phyloP scores from a whole-genome alignment of 1,140 invertebrate species.

The Aphelinus certus region DNA sequence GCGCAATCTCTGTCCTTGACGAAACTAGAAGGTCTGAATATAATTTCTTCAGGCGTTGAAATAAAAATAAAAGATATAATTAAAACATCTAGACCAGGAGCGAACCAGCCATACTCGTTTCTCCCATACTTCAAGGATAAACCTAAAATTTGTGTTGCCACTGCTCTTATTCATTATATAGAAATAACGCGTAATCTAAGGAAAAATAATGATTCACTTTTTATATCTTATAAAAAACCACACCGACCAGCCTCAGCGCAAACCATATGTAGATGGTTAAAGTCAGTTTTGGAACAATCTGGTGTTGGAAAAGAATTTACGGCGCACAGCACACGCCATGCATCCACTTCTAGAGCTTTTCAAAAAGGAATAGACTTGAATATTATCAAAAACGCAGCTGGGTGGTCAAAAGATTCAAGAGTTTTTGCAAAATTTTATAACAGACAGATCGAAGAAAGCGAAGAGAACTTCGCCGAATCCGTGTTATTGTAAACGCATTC shows the following conservation, averaged over 20 bases:
- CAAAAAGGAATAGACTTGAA: slow-evolving; percentile 42
- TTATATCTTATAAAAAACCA: slow-evolving; percentile 42
- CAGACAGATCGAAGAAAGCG: slow-evolving; percentile 44
- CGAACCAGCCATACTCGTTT: neutral
- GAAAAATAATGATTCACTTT: slow-evolving; percentile 13
- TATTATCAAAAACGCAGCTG: slow-evolving; percentile 43
- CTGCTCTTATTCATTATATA: slow-evolving; percentile 9
- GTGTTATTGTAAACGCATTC: no score
- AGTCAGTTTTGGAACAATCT: slow-evolving; percentile 5
- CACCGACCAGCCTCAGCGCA: slow-evolving; percentile 37
- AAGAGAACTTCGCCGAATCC: no score
- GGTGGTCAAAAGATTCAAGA: slow-evolving; percentile 46
- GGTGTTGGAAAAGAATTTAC: slow-evolving; percentile 32
- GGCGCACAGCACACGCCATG: slow-evolving; percentile 46
- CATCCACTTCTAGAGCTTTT: slow-evolving; percentile 44
- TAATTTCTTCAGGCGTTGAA: no score
- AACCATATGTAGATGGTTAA: slow-evolving; percentile 45
- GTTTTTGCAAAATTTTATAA: slow-evolving; percentile 49
- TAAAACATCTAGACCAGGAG: neutral
- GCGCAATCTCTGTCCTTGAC: no score
- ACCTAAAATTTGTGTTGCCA: slow-evolving; percentile 4
- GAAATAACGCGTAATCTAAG: slow-evolving; percentile 36
- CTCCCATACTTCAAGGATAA: neutral
- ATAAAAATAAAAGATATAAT: neutral
- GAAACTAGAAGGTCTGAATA: no score